Percentiles rank a stretch among this genome's conserved stretches.
Conservation (phyloP, 2,797 vertebrate genomes). For the Pangasius mekongensis region DNA sequence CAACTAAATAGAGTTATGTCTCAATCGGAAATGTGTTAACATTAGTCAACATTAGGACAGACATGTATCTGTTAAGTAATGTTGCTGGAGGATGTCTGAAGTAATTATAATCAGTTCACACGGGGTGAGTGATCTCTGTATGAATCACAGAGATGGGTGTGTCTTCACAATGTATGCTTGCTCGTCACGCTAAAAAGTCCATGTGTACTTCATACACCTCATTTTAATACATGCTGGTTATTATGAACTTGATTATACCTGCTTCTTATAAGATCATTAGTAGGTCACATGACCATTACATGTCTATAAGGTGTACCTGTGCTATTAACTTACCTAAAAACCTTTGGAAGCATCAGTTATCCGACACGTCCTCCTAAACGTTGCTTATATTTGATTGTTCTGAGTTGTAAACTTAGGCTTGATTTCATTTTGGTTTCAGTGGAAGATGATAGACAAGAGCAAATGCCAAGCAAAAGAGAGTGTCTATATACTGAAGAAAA, state of each 20-base stretch:
- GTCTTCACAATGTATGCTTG: background rate
- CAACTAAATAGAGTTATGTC: background rate
- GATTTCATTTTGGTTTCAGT: background rate
- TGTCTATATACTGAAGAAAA: background rate
- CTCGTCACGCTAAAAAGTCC: too few species aligned
- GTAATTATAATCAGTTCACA: background rate
- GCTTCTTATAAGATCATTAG: constrained; percentile 42
- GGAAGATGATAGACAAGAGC: background rate
- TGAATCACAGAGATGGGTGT: background rate
- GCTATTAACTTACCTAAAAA: background rate
- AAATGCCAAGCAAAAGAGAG: too few species aligned
- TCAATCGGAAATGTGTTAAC: background rate
- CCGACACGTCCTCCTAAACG: background rate
- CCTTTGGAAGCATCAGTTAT: background rate
- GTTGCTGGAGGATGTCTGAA: background rate
- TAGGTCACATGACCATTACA: constrained; percentile 22
- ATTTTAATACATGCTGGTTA: background rate
- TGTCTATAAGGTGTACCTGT: background rate
- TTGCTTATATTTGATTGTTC: background rate
- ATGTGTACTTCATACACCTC: too few species aligned
- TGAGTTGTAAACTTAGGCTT: background rate
- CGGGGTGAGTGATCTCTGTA: background rate
- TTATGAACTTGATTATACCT: background rate
- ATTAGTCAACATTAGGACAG: background rate
- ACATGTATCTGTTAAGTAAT: background rate